Conservation (phyloP, 2,797 vertebrate species). For the Crossoptilon crossoptilon region DNA sequence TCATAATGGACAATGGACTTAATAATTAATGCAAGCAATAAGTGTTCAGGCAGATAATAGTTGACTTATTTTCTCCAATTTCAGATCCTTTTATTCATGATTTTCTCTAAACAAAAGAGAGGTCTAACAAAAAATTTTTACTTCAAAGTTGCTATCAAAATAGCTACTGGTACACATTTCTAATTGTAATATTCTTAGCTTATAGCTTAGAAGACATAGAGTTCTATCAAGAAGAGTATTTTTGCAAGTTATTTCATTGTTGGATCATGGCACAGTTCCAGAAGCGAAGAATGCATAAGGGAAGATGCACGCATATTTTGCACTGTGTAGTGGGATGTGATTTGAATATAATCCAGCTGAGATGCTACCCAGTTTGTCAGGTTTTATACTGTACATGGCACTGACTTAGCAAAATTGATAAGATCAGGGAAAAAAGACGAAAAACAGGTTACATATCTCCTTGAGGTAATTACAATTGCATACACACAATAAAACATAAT, state of each 20-base stretch:
- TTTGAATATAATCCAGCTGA: neutral
- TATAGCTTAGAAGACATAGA: neutral
- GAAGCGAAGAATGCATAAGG: neutral
- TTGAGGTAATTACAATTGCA: slow-evolving; percentile 1
- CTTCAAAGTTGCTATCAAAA: neutral
- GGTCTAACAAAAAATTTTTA: neutral
- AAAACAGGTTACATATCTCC: neutral
- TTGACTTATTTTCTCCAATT: neutral
- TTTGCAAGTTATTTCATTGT: neutral
- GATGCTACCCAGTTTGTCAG: neutral
- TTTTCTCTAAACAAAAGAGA: neutral
- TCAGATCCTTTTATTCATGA: neutral
- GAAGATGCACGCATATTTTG: neutral
- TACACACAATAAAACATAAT: neutral
- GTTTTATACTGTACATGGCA: neutral
- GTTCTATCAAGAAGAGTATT: neutral
- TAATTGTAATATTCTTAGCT: neutral
- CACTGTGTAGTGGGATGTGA: neutral
- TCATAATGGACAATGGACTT: neutral
- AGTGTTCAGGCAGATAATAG: neutral
- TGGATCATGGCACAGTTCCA: neutral
- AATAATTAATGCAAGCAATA: neutral
- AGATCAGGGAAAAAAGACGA: neutral
- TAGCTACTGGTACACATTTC: neutral
- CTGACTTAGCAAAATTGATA: neutral